A percentile compares a stretch with the other conserved stretches of the same genome.
Evolutionary conservation across 2,888 invertebrate species (phyloP).

Genomic region (Pherbina coryleti): DNA sequence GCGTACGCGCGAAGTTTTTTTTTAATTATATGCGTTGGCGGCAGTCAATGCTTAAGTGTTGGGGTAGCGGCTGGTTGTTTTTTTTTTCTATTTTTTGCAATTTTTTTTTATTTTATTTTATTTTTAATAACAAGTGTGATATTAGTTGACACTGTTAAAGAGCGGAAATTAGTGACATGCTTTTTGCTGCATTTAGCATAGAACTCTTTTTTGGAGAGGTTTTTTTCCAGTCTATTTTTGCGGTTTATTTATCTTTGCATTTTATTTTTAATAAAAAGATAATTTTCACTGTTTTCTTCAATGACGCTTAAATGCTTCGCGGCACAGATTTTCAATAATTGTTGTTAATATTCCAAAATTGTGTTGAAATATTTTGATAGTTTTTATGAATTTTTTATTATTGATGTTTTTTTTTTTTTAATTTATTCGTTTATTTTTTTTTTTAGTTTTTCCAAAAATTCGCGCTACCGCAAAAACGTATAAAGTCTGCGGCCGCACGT

Average conservation of each 20-base stretch:
- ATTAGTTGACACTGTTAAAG: not conserved
- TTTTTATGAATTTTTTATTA: conserved; percentile 13
- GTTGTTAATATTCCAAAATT: conserved; percentile 11
- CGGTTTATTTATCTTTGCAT: too few relatives aligned
- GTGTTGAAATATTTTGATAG: not conserved
- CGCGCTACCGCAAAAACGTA: not conserved
- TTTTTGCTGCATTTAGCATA: too few relatives aligned
- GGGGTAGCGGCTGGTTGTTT: not conserved
- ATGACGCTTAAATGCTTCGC: not conserved
- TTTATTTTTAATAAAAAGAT: not conserved
- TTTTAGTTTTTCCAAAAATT: not conserved
- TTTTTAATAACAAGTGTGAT: not conserved
- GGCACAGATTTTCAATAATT: not conserved
- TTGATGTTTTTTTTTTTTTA: conserved; percentile 26
- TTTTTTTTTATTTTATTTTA: not conserved
- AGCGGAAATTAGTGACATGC: too few relatives aligned
- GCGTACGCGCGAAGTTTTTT: conserved; percentile 46
- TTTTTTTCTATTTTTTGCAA: too few relatives aligned
- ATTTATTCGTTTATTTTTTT: conserved; percentile 16
- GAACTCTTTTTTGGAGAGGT: too few relatives aligned
- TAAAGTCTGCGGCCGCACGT: too few relatives aligned
- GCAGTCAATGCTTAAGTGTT: conserved; percentile 5
- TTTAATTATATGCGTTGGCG: conserved; percentile 25
- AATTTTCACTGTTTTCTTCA: not conserved
- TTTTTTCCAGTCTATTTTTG: too few relatives aligned